Conservation (phyloP, 1,140 invertebrate species). For the Cydia splendana region DNA sequence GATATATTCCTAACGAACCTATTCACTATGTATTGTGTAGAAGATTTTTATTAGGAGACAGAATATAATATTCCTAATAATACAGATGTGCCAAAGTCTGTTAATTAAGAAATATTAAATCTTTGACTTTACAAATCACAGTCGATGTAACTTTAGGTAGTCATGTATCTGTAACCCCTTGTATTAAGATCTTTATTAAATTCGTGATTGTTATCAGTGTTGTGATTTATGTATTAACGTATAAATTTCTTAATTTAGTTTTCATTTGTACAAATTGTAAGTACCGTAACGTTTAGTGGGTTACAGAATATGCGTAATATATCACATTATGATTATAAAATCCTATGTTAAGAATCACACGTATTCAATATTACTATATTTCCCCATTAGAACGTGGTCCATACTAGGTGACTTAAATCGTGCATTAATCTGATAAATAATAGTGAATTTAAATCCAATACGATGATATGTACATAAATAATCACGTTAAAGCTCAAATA, state of each 20-base stretch:
- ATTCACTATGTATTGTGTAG: conserved; percentile 32
- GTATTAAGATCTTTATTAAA: conserved; percentile 31
- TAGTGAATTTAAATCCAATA: conserved; percentile 51
- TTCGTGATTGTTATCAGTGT: conserved; percentile 52
- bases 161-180: conserved; percentile 42
- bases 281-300: conserved; percentile 38
- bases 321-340: conserved; percentile 18
- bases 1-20: conserved; percentile 45
- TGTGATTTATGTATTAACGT: conserved; percentile 47
- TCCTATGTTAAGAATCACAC: background rate
- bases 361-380: conserved; percentile 34
- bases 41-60: conserved; percentile 37
- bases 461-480: conserved; percentile 66
- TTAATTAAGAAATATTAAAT: conserved; percentile 39
- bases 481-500: conserved; percentile 75
- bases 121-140: conserved; percentile 41
- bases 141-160: conserved; percentile 37
- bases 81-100: conserved; percentile 45
- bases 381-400: conserved; percentile 74
- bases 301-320: conserved; percentile 39
- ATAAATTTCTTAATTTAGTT: conserved; percentile 35
- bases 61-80: conserved; percentile 36
- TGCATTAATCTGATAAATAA: conserved; percentile 74
- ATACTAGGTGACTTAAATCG: conserved; percentile 75
- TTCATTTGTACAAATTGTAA: conserved; percentile 38